Evolutionary conservation across 2,888 invertebrate species (phyloP).

Genomic region (Toxonevra muliebris): DNA sequence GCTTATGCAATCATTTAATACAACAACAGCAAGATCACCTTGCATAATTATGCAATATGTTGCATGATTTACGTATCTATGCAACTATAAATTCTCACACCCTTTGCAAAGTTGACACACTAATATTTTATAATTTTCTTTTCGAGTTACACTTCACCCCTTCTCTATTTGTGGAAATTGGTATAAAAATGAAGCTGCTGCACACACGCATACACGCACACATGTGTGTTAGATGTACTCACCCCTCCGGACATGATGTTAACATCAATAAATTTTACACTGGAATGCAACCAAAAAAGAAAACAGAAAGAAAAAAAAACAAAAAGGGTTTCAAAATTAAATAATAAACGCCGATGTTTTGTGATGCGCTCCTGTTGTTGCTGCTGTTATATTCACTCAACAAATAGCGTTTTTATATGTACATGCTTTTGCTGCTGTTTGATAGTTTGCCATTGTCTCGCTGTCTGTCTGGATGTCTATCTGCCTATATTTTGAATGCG

Average conservation of each 20-base stretch:
- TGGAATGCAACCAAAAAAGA: conserved; percentile 36
- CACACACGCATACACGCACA: too few species aligned
- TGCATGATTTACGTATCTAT: conserved; percentile 53
- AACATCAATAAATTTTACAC: conserved; percentile 56
- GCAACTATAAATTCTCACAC: conserved; percentile 38
- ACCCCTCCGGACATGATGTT: conserved; percentile 43
- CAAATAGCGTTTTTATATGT: background rate
- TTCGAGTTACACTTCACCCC: conserved; percentile 21
- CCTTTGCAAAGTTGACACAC: conserved; percentile 1
- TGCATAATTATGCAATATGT: conserved; percentile 56
- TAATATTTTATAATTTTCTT: conserved; percentile 1
- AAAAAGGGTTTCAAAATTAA: conserved; percentile 41
- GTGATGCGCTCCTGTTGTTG: too few species aligned
- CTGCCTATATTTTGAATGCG: too few species aligned
- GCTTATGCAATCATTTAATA: conserved; percentile 17
- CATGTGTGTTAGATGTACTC: too few species aligned
- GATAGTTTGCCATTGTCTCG: background rate
- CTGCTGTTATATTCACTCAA: conserved; percentile 6
- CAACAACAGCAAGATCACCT: conserved; percentile 1
- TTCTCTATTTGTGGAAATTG: conserved; percentile 7
- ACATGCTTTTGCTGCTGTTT: background rate
- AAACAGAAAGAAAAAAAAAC: conserved; percentile 8
- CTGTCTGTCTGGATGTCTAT: too few species aligned
- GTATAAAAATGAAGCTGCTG: too few species aligned
- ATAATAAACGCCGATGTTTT: conserved; percentile 44